Evolutionary conservation across 1,140 invertebrate species (phyloP).

Genomic region (Caenorhabditis tropicalis): DNA sequence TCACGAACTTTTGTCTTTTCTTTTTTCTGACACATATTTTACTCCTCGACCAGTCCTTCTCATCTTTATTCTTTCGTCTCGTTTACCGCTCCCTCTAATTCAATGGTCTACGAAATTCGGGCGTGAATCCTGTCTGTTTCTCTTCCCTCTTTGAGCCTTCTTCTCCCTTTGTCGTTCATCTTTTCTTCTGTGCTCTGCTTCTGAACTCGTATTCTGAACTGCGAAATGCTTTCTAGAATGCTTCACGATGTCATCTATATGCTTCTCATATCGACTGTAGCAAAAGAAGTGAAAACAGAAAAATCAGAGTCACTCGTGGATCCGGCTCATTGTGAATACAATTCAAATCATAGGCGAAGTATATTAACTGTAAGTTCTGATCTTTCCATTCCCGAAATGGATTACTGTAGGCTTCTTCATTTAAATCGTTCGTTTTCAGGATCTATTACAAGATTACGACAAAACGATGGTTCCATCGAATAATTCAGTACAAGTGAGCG

Average conservation of each 20-base stretch:
- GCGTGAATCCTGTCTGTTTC: conserved; percentile 24
- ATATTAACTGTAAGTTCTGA: conserved; percentile 32
- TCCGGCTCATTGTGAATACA: conserved; percentile 57
- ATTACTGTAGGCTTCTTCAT: too few species aligned
- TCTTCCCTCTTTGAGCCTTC: neutral
- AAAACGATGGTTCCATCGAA: conserved; percentile 71
- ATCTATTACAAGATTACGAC: conserved; percentile 66
- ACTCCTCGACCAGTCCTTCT: neutral
- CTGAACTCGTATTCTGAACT: neutral
- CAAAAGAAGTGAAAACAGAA: neutral
- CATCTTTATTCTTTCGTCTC: neutral
- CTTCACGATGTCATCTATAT: conserved; percentile 43
- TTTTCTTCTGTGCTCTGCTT: conserved; percentile 16
- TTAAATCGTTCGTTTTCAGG: conserved; percentile 58
- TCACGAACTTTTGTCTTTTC: conserved; percentile 25
- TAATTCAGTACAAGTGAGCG: conserved; percentile 65
- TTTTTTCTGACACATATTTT: conserved; percentile 15
- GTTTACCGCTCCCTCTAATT: conserved; percentile 26
- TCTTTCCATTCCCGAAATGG: neutral
- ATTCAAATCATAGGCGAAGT: conserved; percentile 67
- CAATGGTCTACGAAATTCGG: conserved; percentile 29
- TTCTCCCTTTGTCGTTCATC: neutral
- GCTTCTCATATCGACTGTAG: conserved; percentile 24
- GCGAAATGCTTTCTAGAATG: conserved; percentile 3
- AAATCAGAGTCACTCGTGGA: neutral